Percentiles rank a stretch among this genome's conserved stretches.
These are phyloP conservation scores for Lobophora halterata DNA, from an alignment of 2,888 invertebrate genomes.

Conservation along the genomic window DNA sequence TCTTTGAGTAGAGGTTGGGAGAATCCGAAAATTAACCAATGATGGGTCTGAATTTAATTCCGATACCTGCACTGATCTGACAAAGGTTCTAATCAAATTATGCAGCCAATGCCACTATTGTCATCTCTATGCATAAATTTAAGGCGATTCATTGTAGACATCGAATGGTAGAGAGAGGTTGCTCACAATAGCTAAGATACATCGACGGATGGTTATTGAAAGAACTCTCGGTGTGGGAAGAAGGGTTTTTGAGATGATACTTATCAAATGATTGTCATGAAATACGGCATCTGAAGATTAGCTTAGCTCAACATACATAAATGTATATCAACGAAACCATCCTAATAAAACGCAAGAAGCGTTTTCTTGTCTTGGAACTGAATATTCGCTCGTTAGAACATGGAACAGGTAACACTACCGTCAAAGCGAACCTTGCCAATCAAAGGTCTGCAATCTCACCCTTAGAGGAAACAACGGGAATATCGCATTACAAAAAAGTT, in stretches of 20 bases:
- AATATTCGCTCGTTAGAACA: conserved; percentile 41
- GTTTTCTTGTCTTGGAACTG: conserved; percentile 27
- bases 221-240: conserved; percentile 72
- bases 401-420: conserved; percentile 55
- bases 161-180: conserved; percentile 64
- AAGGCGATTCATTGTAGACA: conserved; percentile 69
- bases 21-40: conserved; percentile 79
- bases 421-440: conserved; percentile 63
- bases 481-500: conserved; percentile 78
- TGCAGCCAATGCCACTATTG: conserved; percentile 76
- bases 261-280: conserved; percentile 79
- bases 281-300: conserved; percentile 63
- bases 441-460: conserved; percentile 62
- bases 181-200: conserved; percentile 61
- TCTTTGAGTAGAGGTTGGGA: conserved; percentile 64
- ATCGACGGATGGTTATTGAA: conserved; percentile 67
- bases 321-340: conserved; percentile 20
- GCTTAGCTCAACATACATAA: conserved; percentile 20
- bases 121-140: conserved; percentile 74
- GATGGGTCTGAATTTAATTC: conserved; percentile 78
- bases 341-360: conserved; percentile 2
- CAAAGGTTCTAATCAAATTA: conserved; percentile 79
- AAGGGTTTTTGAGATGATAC: conserved; percentile 73
- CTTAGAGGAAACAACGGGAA: conserved; percentile 73
- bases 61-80: conserved; percentile 72